Base-by-base conservation (phyloP, 2,797 vertebrate species). In the Cuculus canorus region DNA sequence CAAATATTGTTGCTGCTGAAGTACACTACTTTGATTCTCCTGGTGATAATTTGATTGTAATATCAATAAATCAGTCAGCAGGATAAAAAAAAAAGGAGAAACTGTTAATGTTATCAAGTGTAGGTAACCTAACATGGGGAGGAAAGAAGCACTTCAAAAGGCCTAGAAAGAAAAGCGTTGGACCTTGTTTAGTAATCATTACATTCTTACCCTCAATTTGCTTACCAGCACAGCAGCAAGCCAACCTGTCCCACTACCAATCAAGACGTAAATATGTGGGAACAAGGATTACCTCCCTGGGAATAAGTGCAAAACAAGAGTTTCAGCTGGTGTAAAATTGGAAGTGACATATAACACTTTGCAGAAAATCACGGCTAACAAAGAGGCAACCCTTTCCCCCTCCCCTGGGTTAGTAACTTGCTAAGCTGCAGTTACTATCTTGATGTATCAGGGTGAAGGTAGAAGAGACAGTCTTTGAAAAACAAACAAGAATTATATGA, bases 41-140 rank as follows among this genome's bases (percentile, higher is more conserved):
- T 66, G 17, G 28, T 57, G 56, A 81, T 87, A 66, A 56, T 70
- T 92, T 92, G 45, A 54, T 77, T 64, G 11, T 47, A 32, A 56
- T 43, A 33, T 65, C 81, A 95, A 81, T 92, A 81, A 91, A 90
- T 72, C 78, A 57, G 82, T 87, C 57, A 61, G 17, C 22, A 76
- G 68, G 25, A 70, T 90, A 84, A 72, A 88, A 54, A 86, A 25
- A 23, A 30, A 9, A 3, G 2, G 35, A 17, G 18, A 30, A 8
- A 30, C 4, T 18, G 23, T 35, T 71, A 33, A 41, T 45, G 52
- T 41, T 23, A n/a, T 76, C 69, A 80, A 81, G 16, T 47, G 21
- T 39, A 84, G 37, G 37, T 90, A 76, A 56, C 3, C 0, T 39
- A 32, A 32, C 9, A 24, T 1, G 10, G 8, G 7, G 11, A 88